Conservation (phyloP, 2,113 vertebrate species). For the Hypanus sabinus region DNA sequence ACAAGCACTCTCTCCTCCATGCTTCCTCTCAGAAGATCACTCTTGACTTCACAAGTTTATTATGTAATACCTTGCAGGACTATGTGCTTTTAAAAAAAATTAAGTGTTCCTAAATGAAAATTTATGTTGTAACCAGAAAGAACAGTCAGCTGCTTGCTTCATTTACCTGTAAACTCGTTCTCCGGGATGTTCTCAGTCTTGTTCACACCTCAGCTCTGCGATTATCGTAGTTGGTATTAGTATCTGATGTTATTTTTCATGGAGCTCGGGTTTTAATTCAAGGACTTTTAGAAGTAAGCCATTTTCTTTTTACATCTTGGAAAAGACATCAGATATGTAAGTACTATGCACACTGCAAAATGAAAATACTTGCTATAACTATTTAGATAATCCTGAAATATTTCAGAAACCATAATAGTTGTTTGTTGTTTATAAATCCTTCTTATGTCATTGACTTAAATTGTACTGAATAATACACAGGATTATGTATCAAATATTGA, state of each 20-base stretch:
- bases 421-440: neutral
- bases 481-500: neutral
- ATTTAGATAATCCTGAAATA: neutral
- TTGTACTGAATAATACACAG: neutral
- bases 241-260: neutral
- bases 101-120: neutral
- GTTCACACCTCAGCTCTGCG: neutral
- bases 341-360: neutral
- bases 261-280: neutral
- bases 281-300: neutral
- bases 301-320: neutral
- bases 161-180: neutral
- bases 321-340: neutral
- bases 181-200: neutral
- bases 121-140: neutral
- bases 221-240: conserved; percentile 24
- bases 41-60: neutral
- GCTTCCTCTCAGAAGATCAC: neutral
- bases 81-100: neutral
- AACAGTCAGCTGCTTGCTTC: neutral
- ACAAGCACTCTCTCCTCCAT: neutral
- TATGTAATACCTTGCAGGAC: neutral
- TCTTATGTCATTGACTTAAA: neutral
- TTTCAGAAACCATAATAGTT: neutral
- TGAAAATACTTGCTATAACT: too few relatives aligned